Conservation (phyloP, 2,888 invertebrate species). For the Carabus problematicus region DNA sequence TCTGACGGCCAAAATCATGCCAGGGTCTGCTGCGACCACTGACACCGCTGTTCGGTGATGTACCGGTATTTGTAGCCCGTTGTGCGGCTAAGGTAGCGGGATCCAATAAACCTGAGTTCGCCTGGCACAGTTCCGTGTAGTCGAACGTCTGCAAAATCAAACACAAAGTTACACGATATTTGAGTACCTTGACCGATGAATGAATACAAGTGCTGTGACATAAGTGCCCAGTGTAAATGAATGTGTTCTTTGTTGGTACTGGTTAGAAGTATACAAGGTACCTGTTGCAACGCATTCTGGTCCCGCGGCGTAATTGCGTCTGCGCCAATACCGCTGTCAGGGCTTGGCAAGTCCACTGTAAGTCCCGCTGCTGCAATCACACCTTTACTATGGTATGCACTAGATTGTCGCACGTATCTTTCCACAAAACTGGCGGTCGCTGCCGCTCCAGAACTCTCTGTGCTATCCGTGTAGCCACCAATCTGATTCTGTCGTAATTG, state of each 20-base stretch:
- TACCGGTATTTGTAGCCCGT: constrained; percentile 51
- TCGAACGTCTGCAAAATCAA: constrained; percentile 79
- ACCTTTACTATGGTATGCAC: constrained; percentile 75
- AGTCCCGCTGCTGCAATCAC: constrained; percentile 80
- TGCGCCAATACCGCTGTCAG: constrained; percentile 95
- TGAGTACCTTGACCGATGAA: background rate
- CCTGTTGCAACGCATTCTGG: constrained; percentile 89
- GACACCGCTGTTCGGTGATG: constrained; percentile 62
- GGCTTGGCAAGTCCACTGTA: constrained; percentile 93
- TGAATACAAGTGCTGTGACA: constrained; percentile 10
- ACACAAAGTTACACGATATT: background rate
- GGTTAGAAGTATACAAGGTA: constrained; percentile 60
- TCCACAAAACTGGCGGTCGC: constrained; percentile 72
- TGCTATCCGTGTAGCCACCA: constrained; percentile 65
- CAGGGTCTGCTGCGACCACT: constrained; percentile 83
- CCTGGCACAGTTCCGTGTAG: constrained; percentile 88
- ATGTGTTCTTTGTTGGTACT: too few relatives aligned
- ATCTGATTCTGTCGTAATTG: constrained; percentile 62
- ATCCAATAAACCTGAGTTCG: constrained; percentile 56
- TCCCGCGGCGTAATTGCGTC: constrained; percentile 91
- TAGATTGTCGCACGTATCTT: constrained; percentile 69
- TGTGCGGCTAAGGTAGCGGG: constrained; percentile 57
- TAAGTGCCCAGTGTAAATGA: constrained; percentile 37
- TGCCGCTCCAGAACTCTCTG: constrained; percentile 59
- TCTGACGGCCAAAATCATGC: constrained; percentile 94